These are phyloP conservation scores for Parus major DNA, from an alignment of 2,113 vertebrate species.

Conservation along the genomic window DNA sequence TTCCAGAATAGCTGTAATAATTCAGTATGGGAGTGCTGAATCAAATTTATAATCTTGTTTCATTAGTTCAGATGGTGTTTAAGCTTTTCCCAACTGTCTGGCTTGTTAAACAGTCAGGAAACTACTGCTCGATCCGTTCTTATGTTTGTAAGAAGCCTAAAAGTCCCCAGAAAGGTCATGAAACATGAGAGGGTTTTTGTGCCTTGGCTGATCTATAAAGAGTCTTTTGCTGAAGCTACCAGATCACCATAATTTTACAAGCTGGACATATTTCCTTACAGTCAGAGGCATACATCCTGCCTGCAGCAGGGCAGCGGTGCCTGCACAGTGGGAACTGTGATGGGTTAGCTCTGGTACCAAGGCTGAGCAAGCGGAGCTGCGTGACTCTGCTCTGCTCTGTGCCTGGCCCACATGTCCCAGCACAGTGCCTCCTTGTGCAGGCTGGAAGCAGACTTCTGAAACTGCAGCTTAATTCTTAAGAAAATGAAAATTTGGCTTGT, in stretches of 20 bases:
- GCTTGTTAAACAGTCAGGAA: background rate
- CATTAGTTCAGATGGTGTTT: background rate
- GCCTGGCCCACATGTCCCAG: accelerated
- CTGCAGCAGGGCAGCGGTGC: background rate
- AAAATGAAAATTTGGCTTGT: background rate
- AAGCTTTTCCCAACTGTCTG: background rate
- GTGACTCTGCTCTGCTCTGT: accelerated
- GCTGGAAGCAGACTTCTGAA: background rate
- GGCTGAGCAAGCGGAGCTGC: accelerated
- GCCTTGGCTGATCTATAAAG: background rate
- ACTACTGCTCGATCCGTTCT: background rate
- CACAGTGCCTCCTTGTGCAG: accelerated
- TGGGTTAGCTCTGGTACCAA: background rate
- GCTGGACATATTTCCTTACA: background rate
- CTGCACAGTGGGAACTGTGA: accelerated
- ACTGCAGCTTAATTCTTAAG: background rate
- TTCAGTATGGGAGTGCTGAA: background rate
- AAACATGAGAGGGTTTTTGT: background rate
- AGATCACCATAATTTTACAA: background rate
- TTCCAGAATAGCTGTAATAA: background rate
- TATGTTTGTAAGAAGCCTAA: background rate
- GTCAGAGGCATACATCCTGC: accelerated
- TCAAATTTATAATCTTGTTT: background rate
- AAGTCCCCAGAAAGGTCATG: background rate
- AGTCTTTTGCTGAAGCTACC: background rate